Evolutionary conservation across 2,888 invertebrate genomes (phyloP), one percentile per base, ranked within the genome.

Genomic region (Allophyes oxyacanthae): DNA sequence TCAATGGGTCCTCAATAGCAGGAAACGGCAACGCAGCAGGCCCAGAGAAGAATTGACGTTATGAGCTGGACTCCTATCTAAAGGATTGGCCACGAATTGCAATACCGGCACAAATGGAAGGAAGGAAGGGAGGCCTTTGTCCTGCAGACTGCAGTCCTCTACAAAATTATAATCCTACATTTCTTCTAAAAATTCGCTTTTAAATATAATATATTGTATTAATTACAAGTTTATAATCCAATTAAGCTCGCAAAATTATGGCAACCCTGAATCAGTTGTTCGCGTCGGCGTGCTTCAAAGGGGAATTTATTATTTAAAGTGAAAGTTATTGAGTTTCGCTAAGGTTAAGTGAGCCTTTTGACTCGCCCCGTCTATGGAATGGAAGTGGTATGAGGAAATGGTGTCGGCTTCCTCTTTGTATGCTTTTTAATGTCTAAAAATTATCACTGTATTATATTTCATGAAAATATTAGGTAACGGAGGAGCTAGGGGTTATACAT

Each of bases 291-390:
- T 82, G 82, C 84, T 83, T 91, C 91, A 90, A 91, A 91, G 90
- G 89, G 82, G 84, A 88, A 90, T 90, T 91, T 92, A 91, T 91
- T 91, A 91, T 91, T 92, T 91, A 90, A 89, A 90, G 88, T 89
- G 91, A 90, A 92, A 89, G 89, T 92, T 91, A 92, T 91, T 90
- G 90, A 92, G 89, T 92, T 91, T 89, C 90, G 87, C 89, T 89
- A 88, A 91, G 91, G 91, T 90, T 91, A 91, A 92, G 91, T 91
- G 90, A 89, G 85, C 88, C 90, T 91, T 90, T 91, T 90, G 90
- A 89, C 87, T 89, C 78, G 85, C 76, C 81, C 84, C 79, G 81
- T 81, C 74, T 64, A 53, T 64, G 56, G 44, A 65, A 64, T 64
- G 41, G 58, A 56, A 69, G 79, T 78, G 84, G 84, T 75, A 80